Evolutionary conservation across 1,140 invertebrate species (phyloP).

Genomic region (Aphelinus atriplicis): DNA sequence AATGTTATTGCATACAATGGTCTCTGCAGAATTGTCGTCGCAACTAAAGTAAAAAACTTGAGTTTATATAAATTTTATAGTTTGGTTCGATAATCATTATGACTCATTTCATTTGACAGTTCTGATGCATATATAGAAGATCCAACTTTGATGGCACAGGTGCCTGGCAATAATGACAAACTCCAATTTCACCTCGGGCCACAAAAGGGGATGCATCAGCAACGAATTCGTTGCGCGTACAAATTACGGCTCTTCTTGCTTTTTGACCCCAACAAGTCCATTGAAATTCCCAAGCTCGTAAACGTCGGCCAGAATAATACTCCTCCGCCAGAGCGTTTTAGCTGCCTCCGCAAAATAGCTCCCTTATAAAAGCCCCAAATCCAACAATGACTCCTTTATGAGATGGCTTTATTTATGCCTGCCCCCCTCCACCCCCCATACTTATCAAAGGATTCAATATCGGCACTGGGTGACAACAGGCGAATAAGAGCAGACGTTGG

Average conservation of each 20-base stretch:
- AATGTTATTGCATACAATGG: too few relatives aligned
- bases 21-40: too few relatives aligned
- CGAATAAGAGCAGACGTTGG: too few relatives aligned
- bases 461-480: background rate
- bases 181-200: too few relatives aligned
- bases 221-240: background rate
- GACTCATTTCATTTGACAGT: too few relatives aligned
- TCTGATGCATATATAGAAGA: too few relatives aligned
- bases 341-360: constrained; percentile 12
- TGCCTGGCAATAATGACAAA: too few relatives aligned
- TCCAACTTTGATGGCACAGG: too few relatives aligned
- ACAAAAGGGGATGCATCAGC: background rate
- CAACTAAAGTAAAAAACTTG: too few relatives aligned
- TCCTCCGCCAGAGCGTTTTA: constrained; percentile 25
- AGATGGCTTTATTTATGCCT: constrained; percentile 18
- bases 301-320: constrained; percentile 29
- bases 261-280: constrained; percentile 18
- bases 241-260: constrained; percentile 1
- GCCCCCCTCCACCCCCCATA: too few relatives aligned
- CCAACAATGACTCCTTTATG: constrained; percentile 24
- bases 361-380: constrained; percentile 31
- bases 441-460: constrained; percentile 25
- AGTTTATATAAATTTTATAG: too few relatives aligned
- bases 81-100: too few relatives aligned
- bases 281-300: constrained; percentile 37